Conservation (phyloP, 2,888 invertebrate genomes). For the Polyploca ridens region DNA sequence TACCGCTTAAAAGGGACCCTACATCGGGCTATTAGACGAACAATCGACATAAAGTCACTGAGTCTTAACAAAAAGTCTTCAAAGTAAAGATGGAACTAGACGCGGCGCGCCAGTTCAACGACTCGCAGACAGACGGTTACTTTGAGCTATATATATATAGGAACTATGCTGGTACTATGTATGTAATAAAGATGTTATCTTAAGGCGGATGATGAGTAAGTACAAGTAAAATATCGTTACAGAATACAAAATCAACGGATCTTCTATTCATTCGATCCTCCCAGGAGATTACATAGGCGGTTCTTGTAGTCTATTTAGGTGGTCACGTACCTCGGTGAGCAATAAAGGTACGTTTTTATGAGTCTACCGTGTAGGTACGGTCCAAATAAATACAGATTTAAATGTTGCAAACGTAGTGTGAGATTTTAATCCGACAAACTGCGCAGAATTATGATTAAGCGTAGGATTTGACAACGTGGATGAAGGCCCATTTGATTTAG, state of each 20-base stretch:
- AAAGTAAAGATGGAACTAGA: conserved; percentile 8
- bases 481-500: neutral
- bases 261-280: conserved; percentile 8
- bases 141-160: neutral
- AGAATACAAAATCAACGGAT: conserved; percentile 14
- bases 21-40: neutral
- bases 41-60: conserved; percentile 7
- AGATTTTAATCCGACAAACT: conserved; percentile 1
- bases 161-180: neutral
- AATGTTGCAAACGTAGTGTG: neutral
- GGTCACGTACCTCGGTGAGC: conserved; percentile 9
- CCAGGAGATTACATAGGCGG: conserved; percentile 7
- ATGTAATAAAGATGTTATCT: conserved; percentile 16
- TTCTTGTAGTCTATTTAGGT: conserved; percentile 2
- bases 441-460: neutral
- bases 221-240: conserved; percentile 16
- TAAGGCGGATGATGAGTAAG: conserved; percentile 11
- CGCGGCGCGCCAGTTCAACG: conserved; percentile 10
- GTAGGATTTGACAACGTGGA: neutral
- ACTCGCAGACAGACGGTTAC: conserved; percentile 5
- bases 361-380: neutral
- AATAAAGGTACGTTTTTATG: conserved; percentile 8
- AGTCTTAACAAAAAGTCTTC: conserved; percentile 3
- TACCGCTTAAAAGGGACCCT: neutral
- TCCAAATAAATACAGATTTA: conserved; percentile 3